phyloP scores from a whole-genome alignment of 1,140 invertebrate species.

The Macrocentrus cingulum region DNA sequence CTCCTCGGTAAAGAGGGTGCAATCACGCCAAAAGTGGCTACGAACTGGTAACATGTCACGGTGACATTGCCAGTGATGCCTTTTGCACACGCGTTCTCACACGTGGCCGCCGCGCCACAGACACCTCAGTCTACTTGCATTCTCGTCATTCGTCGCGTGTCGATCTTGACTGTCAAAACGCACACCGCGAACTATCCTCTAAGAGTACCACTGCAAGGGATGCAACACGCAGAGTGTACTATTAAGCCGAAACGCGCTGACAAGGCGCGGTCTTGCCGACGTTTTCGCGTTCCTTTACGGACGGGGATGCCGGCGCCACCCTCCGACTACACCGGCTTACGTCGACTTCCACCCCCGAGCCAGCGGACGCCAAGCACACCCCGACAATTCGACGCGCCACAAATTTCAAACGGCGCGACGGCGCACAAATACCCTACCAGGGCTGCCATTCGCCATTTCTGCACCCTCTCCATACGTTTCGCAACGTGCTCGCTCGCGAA shows the following conservation, averaged over 20 bases:
- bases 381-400: conserved; percentile 41
- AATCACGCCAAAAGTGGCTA: conserved; percentile 45
- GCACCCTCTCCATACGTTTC: no score
- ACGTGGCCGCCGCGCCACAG: no score
- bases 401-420: conserved; percentile 46
- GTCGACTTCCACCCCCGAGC: conserved; percentile 49
- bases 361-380: conserved; percentile 38
- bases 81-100: not conserved
- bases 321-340: conserved; percentile 39
- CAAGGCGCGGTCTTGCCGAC: conserved; percentile 18
- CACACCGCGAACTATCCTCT: no score
- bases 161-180: no score
- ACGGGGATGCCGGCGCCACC: conserved; percentile 38
- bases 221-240: not conserved
- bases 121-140: not conserved
- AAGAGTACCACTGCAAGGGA: no score
- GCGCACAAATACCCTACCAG: conserved; percentile 7
- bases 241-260: no score
- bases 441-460: not conserved
- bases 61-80: conserved; percentile 36
- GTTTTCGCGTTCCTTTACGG: conserved; percentile 22
- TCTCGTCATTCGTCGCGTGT: not conserved
- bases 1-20: conserved; percentile 42
- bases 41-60: conserved; percentile 55
- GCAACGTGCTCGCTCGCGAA: no score